Conservation (phyloP, 2,888 invertebrate species). For the Amphipyra tragopoginis region DNA sequence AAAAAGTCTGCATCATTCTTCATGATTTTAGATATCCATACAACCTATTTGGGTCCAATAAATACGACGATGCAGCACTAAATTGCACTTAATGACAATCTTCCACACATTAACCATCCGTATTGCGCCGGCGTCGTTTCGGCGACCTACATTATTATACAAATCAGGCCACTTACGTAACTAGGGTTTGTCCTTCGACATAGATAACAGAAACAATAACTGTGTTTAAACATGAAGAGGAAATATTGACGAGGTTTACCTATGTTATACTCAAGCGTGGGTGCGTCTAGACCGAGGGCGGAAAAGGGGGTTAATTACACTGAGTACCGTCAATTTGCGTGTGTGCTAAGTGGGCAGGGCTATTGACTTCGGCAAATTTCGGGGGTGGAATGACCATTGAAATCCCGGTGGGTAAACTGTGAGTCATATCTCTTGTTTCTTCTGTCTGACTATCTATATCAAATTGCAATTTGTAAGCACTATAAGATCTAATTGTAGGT, state of each 20-base stretch:
- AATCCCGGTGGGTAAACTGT: slow-evolving; percentile 18
- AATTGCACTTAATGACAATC: slow-evolving; percentile 51
- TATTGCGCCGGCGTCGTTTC: slow-evolving; percentile 60
- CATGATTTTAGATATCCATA: slow-evolving; percentile 4
- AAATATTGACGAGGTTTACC: slow-evolving; percentile 32
- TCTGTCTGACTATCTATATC: background rate
- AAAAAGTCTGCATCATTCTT: background rate
- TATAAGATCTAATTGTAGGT: too few relatives aligned
- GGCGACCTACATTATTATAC: slow-evolving; percentile 71
- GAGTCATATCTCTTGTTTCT: slow-evolving; percentile 1
- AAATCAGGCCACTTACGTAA: slow-evolving; percentile 75
- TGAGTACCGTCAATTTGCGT: slow-evolving; percentile 40
- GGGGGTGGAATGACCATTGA: slow-evolving; percentile 18
- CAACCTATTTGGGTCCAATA: slow-evolving; percentile 28
- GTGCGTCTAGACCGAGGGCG: slow-evolving; percentile 32
- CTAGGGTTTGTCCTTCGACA: slow-evolving; percentile 70
- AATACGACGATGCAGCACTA: slow-evolving; percentile 49
- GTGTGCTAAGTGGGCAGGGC: slow-evolving; percentile 37
- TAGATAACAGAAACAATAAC: slow-evolving; percentile 60
- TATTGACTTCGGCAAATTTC: slow-evolving; percentile 29
- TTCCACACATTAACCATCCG: slow-evolving; percentile 48
- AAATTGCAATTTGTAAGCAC: background rate
- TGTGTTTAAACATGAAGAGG: slow-evolving; percentile 48
- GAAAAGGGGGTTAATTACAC: slow-evolving; percentile 48
- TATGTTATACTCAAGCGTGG: slow-evolving; percentile 16